These are phyloP conservation scores for Anabas testudineus DNA, from an alignment of 2,797 vertebrate species.

Conservation along the genomic window DNA sequence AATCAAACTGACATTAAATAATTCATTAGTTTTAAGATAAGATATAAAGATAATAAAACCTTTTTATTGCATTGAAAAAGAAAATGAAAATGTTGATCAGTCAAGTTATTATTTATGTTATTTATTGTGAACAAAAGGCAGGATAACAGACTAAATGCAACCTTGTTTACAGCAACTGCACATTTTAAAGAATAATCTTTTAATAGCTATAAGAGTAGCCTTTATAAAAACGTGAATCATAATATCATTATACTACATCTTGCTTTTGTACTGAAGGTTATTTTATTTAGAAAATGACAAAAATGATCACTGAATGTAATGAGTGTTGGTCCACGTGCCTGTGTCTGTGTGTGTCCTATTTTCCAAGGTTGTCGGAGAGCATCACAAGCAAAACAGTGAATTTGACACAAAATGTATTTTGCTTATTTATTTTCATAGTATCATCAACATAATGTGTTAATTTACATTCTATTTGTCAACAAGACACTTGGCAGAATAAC, in stretches of 20 bases:
- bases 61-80: too few relatives aligned
- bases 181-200: too few relatives aligned
- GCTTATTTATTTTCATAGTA: neutral
- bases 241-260: neutral
- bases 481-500: neutral
- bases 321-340: conserved; percentile 25
- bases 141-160: too few relatives aligned
- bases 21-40: too few relatives aligned
- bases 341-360: conserved; percentile 20
- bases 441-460: neutral
- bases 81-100: too few relatives aligned
- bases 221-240: too few relatives aligned
- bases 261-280: neutral
- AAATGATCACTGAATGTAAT: neutral
- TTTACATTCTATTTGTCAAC: neutral
- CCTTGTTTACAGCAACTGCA: too few relatives aligned
- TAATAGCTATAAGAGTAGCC: too few relatives aligned
- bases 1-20: neutral
- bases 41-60: too few relatives aligned
- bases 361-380: neutral
- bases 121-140: too few relatives aligned
- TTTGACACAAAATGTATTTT: neutral
- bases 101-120: too few relatives aligned
- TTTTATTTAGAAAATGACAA: neutral
- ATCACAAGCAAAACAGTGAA: too few relatives aligned